A percentile compares a stretch with the other conserved stretches of the same genome.
Conservation (phyloP, 2,888 invertebrate genomes). For the Nymphalis c-album region DNA sequence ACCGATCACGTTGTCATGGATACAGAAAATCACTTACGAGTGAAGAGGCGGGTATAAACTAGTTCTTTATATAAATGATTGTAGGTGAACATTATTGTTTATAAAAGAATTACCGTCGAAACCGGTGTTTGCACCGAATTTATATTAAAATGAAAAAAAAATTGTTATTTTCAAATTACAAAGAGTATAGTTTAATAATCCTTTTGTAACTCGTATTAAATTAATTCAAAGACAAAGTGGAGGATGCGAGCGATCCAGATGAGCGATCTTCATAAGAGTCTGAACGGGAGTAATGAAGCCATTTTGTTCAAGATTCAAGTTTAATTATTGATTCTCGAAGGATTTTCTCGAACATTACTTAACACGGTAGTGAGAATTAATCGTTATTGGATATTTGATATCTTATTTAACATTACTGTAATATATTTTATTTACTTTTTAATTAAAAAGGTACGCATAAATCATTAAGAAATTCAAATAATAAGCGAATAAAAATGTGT, state of each 20-base stretch:
- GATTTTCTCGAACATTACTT: constrained; percentile 32
- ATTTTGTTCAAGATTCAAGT: constrained; percentile 47
- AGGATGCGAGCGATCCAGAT: constrained; percentile 45
- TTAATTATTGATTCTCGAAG: constrained; percentile 40
- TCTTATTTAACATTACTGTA: neutral
- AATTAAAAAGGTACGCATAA: neutral
- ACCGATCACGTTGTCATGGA: too few relatives aligned
- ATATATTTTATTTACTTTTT: neutral
- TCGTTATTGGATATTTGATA: neutral
- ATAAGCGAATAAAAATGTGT: too few relatives aligned
- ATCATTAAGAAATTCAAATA: neutral
- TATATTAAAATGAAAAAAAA: too few relatives aligned
- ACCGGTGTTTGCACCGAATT: too few relatives aligned
- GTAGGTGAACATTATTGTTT: too few relatives aligned
- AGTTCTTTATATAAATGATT: too few relatives aligned
- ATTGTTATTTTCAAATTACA: neutral
- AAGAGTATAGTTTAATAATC: too few relatives aligned
- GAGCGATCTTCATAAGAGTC: constrained; percentile 46
- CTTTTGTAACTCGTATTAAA: neutral
- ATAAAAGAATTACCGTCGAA: too few relatives aligned
- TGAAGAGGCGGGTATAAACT: too few relatives aligned
- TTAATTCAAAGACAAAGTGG: constrained; percentile 14
- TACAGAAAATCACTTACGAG: too few relatives aligned
- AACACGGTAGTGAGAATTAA: neutral
- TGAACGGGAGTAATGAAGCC: constrained; percentile 54